Evolutionary conservation across 2,797 vertebrate genomes (phyloP), one percentile per base, ranked within the genome.

Genomic region (Myotis planiceps): DNA sequence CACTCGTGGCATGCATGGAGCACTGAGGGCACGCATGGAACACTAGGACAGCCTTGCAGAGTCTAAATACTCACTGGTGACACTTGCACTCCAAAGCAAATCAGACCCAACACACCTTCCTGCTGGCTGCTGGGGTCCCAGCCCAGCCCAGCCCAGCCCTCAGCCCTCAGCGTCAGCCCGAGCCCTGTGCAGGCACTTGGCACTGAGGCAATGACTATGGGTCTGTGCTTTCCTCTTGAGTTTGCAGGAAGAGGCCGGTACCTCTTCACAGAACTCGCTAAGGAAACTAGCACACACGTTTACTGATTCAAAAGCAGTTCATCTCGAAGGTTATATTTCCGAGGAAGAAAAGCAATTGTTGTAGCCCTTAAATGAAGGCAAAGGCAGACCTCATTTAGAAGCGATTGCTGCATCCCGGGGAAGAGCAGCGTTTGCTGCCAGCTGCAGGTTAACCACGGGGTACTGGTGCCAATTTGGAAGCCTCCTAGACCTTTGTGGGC

Each of bases 231-330:
- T 97, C 95, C 92, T 96, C 96, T 96, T 66, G 69, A 68, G 49
- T 90, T 97, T 96, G 45, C 6, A 51, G 71, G 82, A 93, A 55
- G 90, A 96, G 88, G 89, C 91, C 29, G 47, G 92, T 93, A 69
- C 66, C 45, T 66, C 81, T 68, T 88, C 86, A 58, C 14, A 63
- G 95, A 93, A 90, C 81, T 60, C 75, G 89, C 93, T 94, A 66
- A 94, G 92, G 96, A 84, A 86, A 51, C 2, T 10, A 34, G 1
- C 34, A 93, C 18, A 84, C 78, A 39, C 51, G 2, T 97, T 97
- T 98, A 86, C 96, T 94, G 93, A 97, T 95, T 97, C 88, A 65
- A 19, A 75, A 97, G 37, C 66, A 90, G 84, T 96, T 96, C 92
- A 81, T 96, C 79, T 92, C 90, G 63, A 91, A 88, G 93, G 95